Base-by-base conservation (phyloP, 2,888 invertebrate species). In the Plebejus argus region DNA sequence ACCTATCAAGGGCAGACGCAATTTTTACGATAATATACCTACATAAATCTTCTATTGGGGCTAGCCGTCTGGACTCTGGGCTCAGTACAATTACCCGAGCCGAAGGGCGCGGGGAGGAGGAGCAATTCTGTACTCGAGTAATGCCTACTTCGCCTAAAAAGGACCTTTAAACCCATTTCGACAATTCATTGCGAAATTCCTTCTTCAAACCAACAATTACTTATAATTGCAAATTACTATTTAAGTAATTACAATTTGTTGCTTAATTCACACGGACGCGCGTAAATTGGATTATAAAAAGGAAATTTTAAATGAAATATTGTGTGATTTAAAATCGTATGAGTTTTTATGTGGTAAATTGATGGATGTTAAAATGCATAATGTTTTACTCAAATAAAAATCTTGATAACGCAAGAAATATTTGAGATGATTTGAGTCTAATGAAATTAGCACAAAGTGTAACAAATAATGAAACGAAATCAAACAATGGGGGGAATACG, bases 191-290 rank as follows among this genome's bases (percentile, higher is more conserved):
- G 56, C 56, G 56, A 61, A 61, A 61, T 61, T 61, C 61, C 1
- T 61, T 33, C 6, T 18, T 18, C 28, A 33, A 66, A 33, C 15
- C 18, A 15, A 28, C 28, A 66, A 66, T 66, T 66, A 66, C 15
- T 66, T 66, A 66, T 66, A 66, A 66, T 66, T 66, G 66, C 66
- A 66, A 66, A 66, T 66, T 28, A 66, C 66, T 23, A 61, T 61
- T 66, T 66, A 66, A n/a, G n/a, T n/a, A n/a, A 66, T 66, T 66
- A 66, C 61, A 58, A n/a, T 58, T 66, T 33, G 18, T 15, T 33
- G 18, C 66, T 28, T 28, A 66, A 28, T 66, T 66, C 66, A 66
- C 28, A 66, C 66, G 28, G 66, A 23, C 23, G 61, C 61, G 2
- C 18, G 23, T 33, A 66, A 66, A 66, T 66, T 66, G 66, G 28